Evolutionary conservation across 1,140 invertebrate species (phyloP).

Genomic region (Camponotus vicinus): DNA sequence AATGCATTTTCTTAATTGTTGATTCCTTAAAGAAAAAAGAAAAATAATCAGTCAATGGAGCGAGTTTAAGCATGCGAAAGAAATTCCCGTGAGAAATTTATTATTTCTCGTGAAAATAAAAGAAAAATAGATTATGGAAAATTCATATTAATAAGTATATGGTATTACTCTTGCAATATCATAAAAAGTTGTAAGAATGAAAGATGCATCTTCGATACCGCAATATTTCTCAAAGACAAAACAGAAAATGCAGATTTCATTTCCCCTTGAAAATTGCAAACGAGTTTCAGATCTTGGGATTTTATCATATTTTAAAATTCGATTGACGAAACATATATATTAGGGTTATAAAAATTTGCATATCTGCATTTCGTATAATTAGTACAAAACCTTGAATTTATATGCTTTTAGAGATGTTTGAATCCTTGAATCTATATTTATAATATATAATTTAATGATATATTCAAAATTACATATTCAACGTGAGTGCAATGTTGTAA

Average conservation of each 20-base stretch:
- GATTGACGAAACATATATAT: not conserved
- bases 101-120: not conserved
- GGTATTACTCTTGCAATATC: not conserved
- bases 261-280: constrained; percentile 22
- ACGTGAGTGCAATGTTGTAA: no score
- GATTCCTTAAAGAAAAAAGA: not conserved
- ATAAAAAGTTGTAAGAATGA: constrained; percentile 3
- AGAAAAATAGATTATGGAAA: constrained; percentile 20
- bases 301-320: not conserved
- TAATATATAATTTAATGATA: no score
- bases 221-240: not conserved
- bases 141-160: constrained; percentile 23
- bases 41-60: not conserved
- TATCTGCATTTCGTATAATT: constrained; percentile 11
- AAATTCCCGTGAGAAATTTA: not conserved
- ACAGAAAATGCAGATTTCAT: not conserved
- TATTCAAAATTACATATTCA: no score
- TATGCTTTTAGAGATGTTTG: not conserved
- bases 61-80: no score
- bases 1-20: not conserved
- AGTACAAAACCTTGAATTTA: constrained; percentile 20
- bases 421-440: not conserved
- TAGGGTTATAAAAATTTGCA: not conserved
- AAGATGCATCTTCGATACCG: not conserved
- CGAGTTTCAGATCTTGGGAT: not conserved